These are phyloP conservation scores for Monopterus albus DNA, from an alignment of 2,113 vertebrate species.

Conservation along the genomic window DNA sequence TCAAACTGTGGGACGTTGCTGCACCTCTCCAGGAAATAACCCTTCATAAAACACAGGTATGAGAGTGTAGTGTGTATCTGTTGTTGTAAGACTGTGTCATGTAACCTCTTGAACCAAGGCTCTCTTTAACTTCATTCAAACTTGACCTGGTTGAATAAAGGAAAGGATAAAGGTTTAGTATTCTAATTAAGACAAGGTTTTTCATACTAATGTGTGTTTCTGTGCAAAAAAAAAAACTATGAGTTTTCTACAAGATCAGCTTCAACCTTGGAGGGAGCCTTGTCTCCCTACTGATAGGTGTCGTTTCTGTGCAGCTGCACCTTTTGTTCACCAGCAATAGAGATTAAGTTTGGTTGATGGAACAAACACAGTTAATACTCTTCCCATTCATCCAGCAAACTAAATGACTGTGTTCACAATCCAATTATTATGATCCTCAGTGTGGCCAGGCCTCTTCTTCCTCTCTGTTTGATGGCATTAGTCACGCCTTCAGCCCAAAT, in stretches of 20 bases:
- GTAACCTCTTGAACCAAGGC: too few relatives aligned
- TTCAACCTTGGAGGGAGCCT: not conserved
- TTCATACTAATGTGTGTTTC: not conserved
- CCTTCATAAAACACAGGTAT: too few relatives aligned
- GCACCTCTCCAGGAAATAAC: too few relatives aligned
- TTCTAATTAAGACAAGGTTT: not conserved
- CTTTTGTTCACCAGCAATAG: not conserved
- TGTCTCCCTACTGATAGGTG: not conserved
- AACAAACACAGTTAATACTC: constrained; percentile 25
- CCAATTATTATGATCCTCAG: constrained; percentile 47
- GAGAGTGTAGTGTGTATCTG: too few relatives aligned
- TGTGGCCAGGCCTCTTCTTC: constrained; percentile 13
- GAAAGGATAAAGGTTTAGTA: not conserved
- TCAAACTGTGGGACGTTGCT: too few relatives aligned
- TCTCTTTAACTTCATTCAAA: too few relatives aligned
- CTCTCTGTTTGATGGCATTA: constrained; percentile 49
- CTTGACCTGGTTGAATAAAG: not conserved
- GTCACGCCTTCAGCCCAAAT: constrained; percentile 45
- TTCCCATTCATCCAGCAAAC: constrained; percentile 33
- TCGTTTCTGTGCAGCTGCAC: constrained; percentile 3
- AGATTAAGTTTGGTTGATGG: constrained; percentile 21
- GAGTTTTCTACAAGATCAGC: not conserved
- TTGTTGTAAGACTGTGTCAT: too few relatives aligned
- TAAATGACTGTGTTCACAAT: constrained; percentile 36
- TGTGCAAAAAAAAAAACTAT: not conserved